Base-by-base conservation (phyloP, 2,797 vertebrate species). In the Antennarius maculatus region DNA sequence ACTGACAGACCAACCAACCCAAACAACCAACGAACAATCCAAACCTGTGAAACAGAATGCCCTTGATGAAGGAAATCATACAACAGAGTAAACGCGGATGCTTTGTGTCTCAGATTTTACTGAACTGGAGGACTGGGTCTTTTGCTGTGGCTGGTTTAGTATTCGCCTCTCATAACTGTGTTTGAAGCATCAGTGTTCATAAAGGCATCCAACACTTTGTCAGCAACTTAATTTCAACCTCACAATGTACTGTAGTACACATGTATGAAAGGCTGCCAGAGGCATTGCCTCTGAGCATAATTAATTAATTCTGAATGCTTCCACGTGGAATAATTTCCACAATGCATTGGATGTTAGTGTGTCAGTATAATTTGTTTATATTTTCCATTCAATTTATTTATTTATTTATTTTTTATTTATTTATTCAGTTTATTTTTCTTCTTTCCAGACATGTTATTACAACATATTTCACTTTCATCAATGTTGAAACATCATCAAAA, bases 261-360 rank as follows among this genome's bases (percentile, higher is more conserved):
- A 55, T 17, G 48, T 62, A 69, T 49, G 54, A 84, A 81, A 79
- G 67, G 67, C 70, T 78, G 79, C 83, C 65, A 58, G 56, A 70
- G 80, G 85, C 74, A 11, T 71, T 62, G 56, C 61, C 74, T 80
- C 72, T 78, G 74, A 88, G 66, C 71, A 58, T 72, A 71, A 78
- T 86, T 82, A 64, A 88, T 86, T 72, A 41, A 74, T 81, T 81
- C 73, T 55, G 57, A 80, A 66, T 81, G 61, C 60, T 64, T 56
- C 66, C 60, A 64, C 70, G 64, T 17, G 12, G 55, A 49, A 74
- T 76, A 74, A 85, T 83, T 81, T 76, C 55, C 23, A 45, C 49
- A 53, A 67, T 76, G 61, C 68, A 61, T 42, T 60, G 55, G 29
- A 42, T 71, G 60, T 62, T 66, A 61, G 47, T 75, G 28, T 55